Evolutionary conservation across 2,797 vertebrate genomes (phyloP).

Genomic region (Podarcis lilfordi): DNA sequence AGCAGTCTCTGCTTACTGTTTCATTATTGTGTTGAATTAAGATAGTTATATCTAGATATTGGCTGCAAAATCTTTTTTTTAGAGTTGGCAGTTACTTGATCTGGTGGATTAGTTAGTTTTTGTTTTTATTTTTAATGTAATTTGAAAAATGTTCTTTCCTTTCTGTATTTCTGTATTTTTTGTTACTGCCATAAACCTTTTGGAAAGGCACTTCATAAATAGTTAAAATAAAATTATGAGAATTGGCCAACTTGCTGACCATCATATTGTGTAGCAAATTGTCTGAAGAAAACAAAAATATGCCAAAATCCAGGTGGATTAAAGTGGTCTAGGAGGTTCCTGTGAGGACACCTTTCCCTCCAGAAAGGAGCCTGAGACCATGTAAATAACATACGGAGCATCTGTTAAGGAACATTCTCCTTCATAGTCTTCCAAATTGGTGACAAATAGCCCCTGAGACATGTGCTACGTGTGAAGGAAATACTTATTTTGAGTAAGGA

Average conservation of each 20-base stretch:
- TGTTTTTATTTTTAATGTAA: neutral
- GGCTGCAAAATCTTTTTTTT: neutral
- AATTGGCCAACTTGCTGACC: neutral
- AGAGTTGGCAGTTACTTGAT: neutral
- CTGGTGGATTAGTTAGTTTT: neutral
- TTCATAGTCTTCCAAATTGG: neutral
- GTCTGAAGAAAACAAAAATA: neutral
- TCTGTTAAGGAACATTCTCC: neutral
- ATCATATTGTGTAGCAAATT: neutral
- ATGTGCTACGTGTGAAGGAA: neutral
- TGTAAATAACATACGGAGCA: constrained; percentile 28
- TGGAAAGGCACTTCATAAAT: neutral
- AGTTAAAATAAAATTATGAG: neutral
- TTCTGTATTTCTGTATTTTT: neutral
- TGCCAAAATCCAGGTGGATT: constrained; percentile 9
- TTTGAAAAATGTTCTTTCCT: neutral
- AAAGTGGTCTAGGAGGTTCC: neutral
- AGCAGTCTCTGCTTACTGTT: neutral
- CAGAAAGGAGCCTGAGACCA: neutral
- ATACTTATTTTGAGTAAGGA: neutral
- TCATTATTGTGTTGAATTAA: neutral
- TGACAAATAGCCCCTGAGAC: neutral
- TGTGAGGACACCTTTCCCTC: constrained; percentile 15
- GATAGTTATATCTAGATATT: neutral
- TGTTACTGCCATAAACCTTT: neutral